Evolutionary conservation across 2,797 vertebrate species (phyloP), one percentile per base, ranked within the genome.

Genomic region (Mareca strepera): DNA sequence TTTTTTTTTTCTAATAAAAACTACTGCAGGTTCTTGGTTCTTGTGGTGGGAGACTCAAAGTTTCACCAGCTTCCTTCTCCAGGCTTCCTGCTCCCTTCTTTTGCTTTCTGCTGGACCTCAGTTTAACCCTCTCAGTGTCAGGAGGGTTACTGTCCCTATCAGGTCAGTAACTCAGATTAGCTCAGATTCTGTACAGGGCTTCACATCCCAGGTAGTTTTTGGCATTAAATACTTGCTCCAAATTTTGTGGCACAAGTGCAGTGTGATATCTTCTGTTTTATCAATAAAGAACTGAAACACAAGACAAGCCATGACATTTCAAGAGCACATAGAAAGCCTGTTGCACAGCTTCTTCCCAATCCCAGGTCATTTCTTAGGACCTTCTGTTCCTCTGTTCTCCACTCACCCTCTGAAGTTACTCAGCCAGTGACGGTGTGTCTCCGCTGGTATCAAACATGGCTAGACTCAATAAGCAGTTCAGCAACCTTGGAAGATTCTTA

Each of bases 261-360:
- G 66, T 43, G 56, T 52, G 25, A 17, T 81, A 41, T 53, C 75
- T 66, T 26, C 41, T 52, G 9, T 48, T 85, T 59, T 89, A 85
- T 53, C 62, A 79, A 39, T 0, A 79, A 58, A 22, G 21, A 53
- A 43, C 25, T 63, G 52, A 76, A 86, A 72, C 26, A 68, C 29
- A 37, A 44, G 39, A 64, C 31, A 59, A 82, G 46, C 23, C 20
- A 62, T 46, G 81, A 26, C 46, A 88, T 83, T 55, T 35, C 58
- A 66, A 50, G 62, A 41, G 60, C 48, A 0, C 0, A 2, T 50
- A 41, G 50, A 41, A 79, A 90, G 66, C 17, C 33, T 68, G 0
- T 55, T 26, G 72, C 52, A 63, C 21, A 82, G 43, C 72, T 55
- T 76, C 72, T 83, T 91, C n/a, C 55, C 44, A 11, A 50, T 83